Conservation (phyloP, 2,113 vertebrate species). For the Oxyruncus cristatus region DNA sequence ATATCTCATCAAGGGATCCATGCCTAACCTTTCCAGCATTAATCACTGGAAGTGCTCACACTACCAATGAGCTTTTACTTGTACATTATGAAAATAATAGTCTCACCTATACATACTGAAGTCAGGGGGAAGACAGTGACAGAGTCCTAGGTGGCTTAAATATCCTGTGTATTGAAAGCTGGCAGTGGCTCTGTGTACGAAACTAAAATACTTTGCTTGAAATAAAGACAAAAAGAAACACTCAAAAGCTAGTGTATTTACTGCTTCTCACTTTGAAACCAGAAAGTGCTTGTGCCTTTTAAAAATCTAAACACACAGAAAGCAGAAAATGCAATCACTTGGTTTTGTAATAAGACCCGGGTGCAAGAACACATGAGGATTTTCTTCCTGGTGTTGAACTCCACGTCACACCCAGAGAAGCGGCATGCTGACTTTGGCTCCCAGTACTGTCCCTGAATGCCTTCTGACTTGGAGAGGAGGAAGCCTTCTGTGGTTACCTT, state of each 20-base stretch:
- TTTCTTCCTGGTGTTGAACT: background rate
- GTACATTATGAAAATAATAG: background rate
- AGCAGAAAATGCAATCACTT: background rate
- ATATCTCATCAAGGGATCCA: background rate
- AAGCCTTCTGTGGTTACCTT: slow-evolving; percentile 10
- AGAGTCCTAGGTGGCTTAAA: background rate
- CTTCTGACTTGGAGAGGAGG: background rate
- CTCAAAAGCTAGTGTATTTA: background rate
- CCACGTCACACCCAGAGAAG: background rate
- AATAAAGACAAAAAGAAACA: background rate
- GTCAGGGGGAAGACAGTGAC: background rate
- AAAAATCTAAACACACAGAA: background rate
- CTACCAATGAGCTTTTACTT: background rate
- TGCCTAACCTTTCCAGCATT: background rate
- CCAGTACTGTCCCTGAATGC: background rate
- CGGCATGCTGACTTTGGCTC: background rate
- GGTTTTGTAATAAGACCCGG: background rate
- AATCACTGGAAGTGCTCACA: background rate
- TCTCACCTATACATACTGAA: background rate
- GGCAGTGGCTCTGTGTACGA: background rate
- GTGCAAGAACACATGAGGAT: background rate
- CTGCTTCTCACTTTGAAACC: background rate
- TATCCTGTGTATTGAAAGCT: background rate
- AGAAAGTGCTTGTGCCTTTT: background rate
- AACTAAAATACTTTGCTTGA: background rate